Base-by-base conservation (phyloP, 2,113 vertebrate species). In the Potamarius usumacintae region DNA sequence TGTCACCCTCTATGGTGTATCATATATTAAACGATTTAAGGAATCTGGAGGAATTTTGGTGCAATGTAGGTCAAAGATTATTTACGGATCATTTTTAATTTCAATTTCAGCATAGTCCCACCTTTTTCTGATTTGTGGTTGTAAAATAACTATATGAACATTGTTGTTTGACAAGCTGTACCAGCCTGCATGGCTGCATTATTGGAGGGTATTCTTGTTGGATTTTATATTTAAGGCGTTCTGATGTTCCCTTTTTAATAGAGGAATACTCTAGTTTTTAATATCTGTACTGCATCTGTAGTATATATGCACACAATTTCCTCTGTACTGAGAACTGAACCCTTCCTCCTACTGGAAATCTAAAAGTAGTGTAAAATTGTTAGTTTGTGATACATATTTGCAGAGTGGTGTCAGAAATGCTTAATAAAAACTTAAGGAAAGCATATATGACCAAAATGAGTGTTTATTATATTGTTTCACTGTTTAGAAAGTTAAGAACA, bases 211-310 rank as follows among this genome's bases (percentile, higher is more conserved):
- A 82, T 82, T 58, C 55, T 11, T 42, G 27, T 60, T 79, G 25
- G 52, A 79, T 55, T 79, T 79, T 79, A 79, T 79, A 79, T 79
- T 55, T 55, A 79, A 79, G 6, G 25, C 12, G 9, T 55, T 27
- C 25, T 79, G 76, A 79, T 30, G 25, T 78, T 78, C 22, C n/a
- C 50, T 79, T 79, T 79, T 79, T 55, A 79, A 52, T 25, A 57
- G 48, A 77, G 52, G 27, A 27, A 27, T 78, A 27, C 50, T 57
- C 25, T 22, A 52, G 10, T 52, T 78, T 52, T 77, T 52, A 30
- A 30, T 80, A 7, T 57, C 8, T 55, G 11, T 80, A 57, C n/a
- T 78, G 74, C 20, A 80, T 58, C n/a, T 80, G 53, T 80, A 62
- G 30, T 62, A 58, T 48, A 62, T 42, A 82, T 82, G 79, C 30